phyloP scores from a whole-genome alignment of 2,888 invertebrate species.

The Hoplodrina ambigua region DNA sequence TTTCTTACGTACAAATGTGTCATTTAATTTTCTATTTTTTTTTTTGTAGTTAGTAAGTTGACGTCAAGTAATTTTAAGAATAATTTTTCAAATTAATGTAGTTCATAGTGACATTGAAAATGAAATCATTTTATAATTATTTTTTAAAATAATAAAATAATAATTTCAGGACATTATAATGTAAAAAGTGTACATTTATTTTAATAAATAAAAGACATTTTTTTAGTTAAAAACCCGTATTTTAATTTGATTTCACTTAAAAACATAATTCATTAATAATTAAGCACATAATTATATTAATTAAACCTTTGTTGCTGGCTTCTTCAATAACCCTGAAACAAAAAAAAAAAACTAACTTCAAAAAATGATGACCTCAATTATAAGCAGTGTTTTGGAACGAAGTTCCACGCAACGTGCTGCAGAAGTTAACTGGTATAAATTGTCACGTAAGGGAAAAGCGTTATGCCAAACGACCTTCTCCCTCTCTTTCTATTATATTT shows the following conservation, averaged over 20 bases:
- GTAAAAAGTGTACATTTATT: slow-evolving; percentile 1
- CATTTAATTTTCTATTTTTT: background rate
- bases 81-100: background rate
- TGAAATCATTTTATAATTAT: background rate
- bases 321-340: slow-evolving; percentile 70
- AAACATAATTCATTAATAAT: slow-evolving; percentile 10
- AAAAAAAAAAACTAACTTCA: slow-evolving; percentile 1
- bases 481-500: no score
- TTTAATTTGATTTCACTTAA: slow-evolving; percentile 28
- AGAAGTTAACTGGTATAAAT: no score
- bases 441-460: no score
- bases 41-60: background rate
- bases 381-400: no score
- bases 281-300: background rate
- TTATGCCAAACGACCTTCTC: no score
- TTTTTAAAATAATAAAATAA: background rate
- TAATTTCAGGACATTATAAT: background rate
- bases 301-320: slow-evolving; percentile 54
- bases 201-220: slow-evolving; percentile 23
- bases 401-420: no score
- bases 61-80: background rate
- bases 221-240: slow-evolving; percentile 11
- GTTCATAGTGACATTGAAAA: background rate
- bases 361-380: no score
- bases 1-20: background rate